Evolutionary conservation across 2,113 vertebrate genomes (phyloP), one percentile per base, ranked within the genome.

Genomic region (Urocolius indicus): DNA sequence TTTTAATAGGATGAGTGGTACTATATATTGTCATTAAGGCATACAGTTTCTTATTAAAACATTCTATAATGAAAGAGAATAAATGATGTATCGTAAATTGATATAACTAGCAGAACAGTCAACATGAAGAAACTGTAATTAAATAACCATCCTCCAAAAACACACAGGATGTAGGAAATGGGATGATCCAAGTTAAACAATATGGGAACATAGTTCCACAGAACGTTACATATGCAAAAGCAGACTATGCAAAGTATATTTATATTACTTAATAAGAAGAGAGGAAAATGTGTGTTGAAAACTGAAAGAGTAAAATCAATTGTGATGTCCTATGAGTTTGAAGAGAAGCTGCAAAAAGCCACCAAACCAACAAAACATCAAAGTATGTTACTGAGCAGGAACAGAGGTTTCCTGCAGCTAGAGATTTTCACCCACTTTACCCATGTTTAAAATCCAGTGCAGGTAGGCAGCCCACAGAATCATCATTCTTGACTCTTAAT

Each of bases 261-360:
- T 95, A 36, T 89, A 79, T 89, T 91, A 57, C 69, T 94, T 95
- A 97, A 95, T 89, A 94, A 80, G 68, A 88, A 90, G 57, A 77
- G 63, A 87, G 17, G n/a, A 73, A 91, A 93, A 78, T 82, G 71
- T 61, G 36, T 54, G 21, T 75, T 57, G 80, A 78, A 87, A 97
- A 86, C 16, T 58, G 30, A 78, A 74, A 82, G 77, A 78, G 43
- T 58, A 87, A 72, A 91, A 65, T 23, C 30, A 55, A 32, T 9
- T 0, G 0, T 45, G 17, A n/a, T 55, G 32, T 62, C 13, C 54
- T 38, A 61, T 3, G 15, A 68, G 8, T 68, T 30, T 81, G 45
- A 92, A 89, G 24, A 62, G 81, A 84, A 90, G 23, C 22, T 81
- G n/a, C 20, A 46, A 69, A 88, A 77, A 74, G 8, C 20, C 14